phyloP scores from a whole-genome alignment of 1,140 invertebrate genomes.

The Telenomus remus region DNA sequence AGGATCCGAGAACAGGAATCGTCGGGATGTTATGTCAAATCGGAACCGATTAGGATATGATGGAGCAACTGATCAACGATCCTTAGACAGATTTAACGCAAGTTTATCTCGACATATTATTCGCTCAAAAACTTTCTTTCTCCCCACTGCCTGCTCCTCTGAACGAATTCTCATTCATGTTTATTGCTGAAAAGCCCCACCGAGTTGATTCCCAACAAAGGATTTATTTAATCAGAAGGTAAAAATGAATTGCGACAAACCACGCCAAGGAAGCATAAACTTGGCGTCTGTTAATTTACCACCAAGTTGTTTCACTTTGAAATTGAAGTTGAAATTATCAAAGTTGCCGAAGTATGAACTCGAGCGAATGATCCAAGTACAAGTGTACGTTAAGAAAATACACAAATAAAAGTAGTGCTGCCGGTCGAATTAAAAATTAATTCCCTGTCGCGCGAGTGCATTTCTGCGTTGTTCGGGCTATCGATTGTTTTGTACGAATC shows the following conservation, averaged over 20 bases:
- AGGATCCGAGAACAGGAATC: background rate
- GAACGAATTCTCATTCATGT: no score
- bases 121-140: background rate
- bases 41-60: slow-evolving; percentile 2
- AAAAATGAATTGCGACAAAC: slow-evolving; percentile 9
- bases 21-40: background rate
- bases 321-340: slow-evolving; percentile 39
- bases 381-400: slow-evolving; percentile 9
- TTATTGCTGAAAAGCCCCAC: no score
- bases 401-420: slow-evolving; percentile 5
- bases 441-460: background rate
- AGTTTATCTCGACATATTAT: slow-evolving; percentile 10
- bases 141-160: background rate
- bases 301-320: slow-evolving; percentile 32
- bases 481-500: no score
- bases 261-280: slow-evolving; percentile 35
- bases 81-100: slow-evolving; percentile 7
- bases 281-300: slow-evolving; percentile 29
- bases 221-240: no score
- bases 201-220: no score
- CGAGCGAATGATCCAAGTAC: slow-evolving; percentile 18
- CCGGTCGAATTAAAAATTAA: background rate
- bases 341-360: slow-evolving; percentile 32
- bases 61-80: slow-evolving; percentile 6
- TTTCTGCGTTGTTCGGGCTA: background rate